Evolutionary conservation across 2,113 vertebrate genomes (phyloP).

Genomic region (Acanthochromis polyacanthus): DNA sequence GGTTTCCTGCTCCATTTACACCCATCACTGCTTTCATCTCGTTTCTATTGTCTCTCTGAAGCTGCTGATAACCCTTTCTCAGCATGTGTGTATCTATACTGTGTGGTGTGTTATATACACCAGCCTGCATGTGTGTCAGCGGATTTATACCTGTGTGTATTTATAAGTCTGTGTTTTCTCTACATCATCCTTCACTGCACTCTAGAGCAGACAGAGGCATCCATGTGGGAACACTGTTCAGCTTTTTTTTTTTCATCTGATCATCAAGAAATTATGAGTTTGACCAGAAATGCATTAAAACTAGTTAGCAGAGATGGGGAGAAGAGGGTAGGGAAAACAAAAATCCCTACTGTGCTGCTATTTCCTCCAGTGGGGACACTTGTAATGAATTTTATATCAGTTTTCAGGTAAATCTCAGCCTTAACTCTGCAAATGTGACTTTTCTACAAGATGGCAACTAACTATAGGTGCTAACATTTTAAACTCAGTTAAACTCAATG

Average conservation of each 20-base stretch:
- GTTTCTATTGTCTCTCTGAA: constrained; percentile 54
- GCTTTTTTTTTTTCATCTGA: neutral
- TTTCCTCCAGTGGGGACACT: neutral
- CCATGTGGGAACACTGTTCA: constrained; percentile 7
- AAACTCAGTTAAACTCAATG: too few relatives aligned
- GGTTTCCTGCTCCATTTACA: constrained; percentile 39
- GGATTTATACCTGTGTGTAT: neutral
- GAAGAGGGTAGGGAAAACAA: neutral
- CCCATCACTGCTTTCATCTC: constrained; percentile 59
- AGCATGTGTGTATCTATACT: neutral
- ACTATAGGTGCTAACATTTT: neutral
- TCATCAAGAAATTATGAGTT: constrained; percentile 1
- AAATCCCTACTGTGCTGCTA: neutral
- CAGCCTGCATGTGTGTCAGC: neutral
- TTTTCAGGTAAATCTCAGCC: neutral
- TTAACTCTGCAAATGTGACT: constrained; percentile 1
- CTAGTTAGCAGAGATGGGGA: neutral
- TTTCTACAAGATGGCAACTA: neutral
- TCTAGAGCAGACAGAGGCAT: constrained; percentile 7
- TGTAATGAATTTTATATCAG: neutral
- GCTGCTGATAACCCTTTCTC: constrained; percentile 15
- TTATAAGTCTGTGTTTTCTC: neutral
- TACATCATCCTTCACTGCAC: neutral
- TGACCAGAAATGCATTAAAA: neutral
- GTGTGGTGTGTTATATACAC: neutral